Base-by-base conservation (phyloP, 2,888 invertebrate genomes). In the Labia minor region DNA sequence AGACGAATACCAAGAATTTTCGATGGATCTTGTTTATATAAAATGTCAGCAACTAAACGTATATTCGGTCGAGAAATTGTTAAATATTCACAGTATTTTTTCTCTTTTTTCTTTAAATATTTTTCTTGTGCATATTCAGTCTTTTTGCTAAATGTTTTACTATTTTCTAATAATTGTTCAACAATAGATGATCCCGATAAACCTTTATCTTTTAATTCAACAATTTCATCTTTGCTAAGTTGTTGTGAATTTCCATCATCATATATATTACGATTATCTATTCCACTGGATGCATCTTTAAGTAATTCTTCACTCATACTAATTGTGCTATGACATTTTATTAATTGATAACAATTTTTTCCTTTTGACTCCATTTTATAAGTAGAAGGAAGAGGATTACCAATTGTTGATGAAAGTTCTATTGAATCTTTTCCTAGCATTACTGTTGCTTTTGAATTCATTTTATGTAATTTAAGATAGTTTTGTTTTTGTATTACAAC, bases 71-170 rank as follows among this genome's bases (percentile, higher is more conserved):
- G 86, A 3, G 89, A 80, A 64, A 97, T 83, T 71, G 87, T 87
- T 16, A 95, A 80, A 74, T 86, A 89, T 74, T 90, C 90, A 75
- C 87, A 90, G 78, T 95, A 97, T 78, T 97, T 97, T 73, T 89
- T 90, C 73, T 92, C 91, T 77, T 99, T 99, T 76, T 97, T 97
- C 73, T 89, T 90, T 62, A 97, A 82, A 77, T 97, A 98, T 77
- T 97, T 97, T 72, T 92, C 92, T 77, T 97, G 92, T 0, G 91
- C 89, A 77, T 88, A 97, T 74, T 90, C 92, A 0, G 95, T 97
- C 81, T 96, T 96, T 67, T 85, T 82, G 37, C 85, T 83, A 77
- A 97, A 98, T 0, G 95, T 94, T 71, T 87, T 88, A 16, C 95
- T 97, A 76, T 95, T 95, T 69, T 88, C 89, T 65, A 97, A 89